Conservation (phyloP, 2,797 vertebrate genomes). For the Melanotaenia maccullochi region DNA sequence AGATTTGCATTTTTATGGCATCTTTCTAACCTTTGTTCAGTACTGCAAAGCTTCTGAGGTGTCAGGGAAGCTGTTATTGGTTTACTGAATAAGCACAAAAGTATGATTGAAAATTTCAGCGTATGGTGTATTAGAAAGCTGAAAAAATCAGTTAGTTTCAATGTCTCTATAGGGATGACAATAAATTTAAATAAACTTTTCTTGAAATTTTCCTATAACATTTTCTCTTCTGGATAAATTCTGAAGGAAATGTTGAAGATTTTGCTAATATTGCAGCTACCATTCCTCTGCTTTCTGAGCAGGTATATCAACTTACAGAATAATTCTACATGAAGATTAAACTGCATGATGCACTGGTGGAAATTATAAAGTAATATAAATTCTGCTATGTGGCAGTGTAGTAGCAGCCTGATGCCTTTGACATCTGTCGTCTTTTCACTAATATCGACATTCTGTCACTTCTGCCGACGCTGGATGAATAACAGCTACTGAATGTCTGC, state of each 20-base stretch:
- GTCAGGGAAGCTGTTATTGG: not conserved
- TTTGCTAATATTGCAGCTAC: not conserved
- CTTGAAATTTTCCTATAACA: not conserved
- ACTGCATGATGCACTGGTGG: not conserved
- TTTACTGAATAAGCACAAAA: no score
- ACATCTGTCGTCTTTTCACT: slow-evolving; percentile 2
- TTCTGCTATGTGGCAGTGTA: not conserved
- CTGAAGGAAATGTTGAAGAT: not conserved
- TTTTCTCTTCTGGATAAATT: not conserved
- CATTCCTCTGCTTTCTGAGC: not conserved
- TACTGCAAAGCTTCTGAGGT: not conserved
- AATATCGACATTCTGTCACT: slow-evolving; percentile 9
- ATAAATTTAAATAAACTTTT: not conserved
- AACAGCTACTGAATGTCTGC: slow-evolving; percentile 2
- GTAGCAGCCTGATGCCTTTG: not conserved
- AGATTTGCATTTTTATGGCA: not conserved
- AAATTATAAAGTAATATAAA: not conserved
- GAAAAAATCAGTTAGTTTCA: not conserved
- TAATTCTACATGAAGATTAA: slow-evolving; percentile 7
- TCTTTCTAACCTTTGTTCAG: not conserved
- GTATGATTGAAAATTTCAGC: no score
- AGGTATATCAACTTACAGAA: not conserved
- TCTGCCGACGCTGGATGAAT: not conserved
- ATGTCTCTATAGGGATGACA: not conserved
- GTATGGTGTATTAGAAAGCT: not conserved